Evolutionary conservation across 2,888 invertebrate genomes (phyloP).

Genomic region (Troides helena): DNA sequence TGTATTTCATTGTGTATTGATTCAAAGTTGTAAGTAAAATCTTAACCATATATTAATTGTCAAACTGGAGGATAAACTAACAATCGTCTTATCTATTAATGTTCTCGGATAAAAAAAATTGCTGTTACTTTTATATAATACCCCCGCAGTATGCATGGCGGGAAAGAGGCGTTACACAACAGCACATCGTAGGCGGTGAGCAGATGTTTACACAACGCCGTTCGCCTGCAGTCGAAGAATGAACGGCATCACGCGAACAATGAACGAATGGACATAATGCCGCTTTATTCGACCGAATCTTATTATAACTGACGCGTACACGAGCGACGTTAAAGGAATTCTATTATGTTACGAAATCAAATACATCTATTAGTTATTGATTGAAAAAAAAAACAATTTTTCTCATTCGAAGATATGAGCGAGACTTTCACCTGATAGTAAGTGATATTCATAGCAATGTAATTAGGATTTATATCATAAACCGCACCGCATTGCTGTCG

Average conservation of each 20-base stretch:
- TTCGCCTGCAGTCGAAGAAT: slow-evolving; percentile 43
- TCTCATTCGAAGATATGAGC: no score
- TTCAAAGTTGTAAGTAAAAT: no score
- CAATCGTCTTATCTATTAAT: not conserved
- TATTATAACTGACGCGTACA: slow-evolving; percentile 63
- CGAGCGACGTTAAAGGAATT: slow-evolving; percentile 31
- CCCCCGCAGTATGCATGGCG: slow-evolving; percentile 29
- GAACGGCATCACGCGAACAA: slow-evolving; percentile 58
- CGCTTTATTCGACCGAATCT: slow-evolving; percentile 59
- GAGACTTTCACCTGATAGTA: no score
- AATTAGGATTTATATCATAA: no score
- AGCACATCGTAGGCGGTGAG: slow-evolving; percentile 48
- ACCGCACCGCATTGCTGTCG: no score
- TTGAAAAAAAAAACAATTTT: no score
- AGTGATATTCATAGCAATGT: no score
- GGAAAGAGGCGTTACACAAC: slow-evolving; percentile 33
- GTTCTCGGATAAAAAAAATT: not conserved
- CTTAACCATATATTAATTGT: no score
- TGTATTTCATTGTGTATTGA: no score
- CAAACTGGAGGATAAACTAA: no score
- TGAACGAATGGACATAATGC: slow-evolving; percentile 55
- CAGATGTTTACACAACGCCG: slow-evolving; percentile 65
- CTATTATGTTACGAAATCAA: not conserved
- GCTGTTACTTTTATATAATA: slow-evolving; percentile 14
- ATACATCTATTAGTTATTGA: no score